phyloP scores from a whole-genome alignment of 2,888 invertebrate genomes.

The Pharmacophagus antenor region DNA sequence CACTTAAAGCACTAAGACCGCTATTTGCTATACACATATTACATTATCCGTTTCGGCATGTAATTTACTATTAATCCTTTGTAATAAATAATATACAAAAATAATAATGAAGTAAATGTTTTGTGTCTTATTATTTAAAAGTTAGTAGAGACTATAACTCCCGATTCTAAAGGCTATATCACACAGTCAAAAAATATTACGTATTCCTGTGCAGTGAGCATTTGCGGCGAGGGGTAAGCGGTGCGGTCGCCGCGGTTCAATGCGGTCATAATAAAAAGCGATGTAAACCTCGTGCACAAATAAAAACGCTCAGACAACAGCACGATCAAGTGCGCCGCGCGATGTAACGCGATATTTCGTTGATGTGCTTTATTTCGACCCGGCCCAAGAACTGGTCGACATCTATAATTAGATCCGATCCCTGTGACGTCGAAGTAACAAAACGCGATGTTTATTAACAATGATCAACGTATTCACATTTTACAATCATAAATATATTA shows the following conservation, averaged over 20 bases:
- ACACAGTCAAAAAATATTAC: constrained; percentile 8
- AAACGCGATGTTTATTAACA: constrained; percentile 37
- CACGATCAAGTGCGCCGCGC: constrained; percentile 75
- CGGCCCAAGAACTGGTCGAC: constrained; percentile 42
- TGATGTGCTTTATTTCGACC: constrained; percentile 58
- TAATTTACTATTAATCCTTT: too few relatives aligned
- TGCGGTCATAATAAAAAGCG: constrained; percentile 58
- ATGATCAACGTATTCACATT: too few relatives aligned
- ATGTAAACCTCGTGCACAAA: constrained; percentile 53
- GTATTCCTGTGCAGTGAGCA: constrained; percentile 20
- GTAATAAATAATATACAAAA: too few relatives aligned
- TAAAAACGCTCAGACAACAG: constrained; percentile 67
- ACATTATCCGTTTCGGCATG: too few relatives aligned
- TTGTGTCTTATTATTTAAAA: too few relatives aligned
- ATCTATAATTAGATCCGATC: constrained; percentile 61
- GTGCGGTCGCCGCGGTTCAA: constrained; percentile 66
- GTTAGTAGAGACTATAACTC: too few relatives aligned
- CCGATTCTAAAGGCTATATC: constrained; percentile 2
- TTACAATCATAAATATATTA: too few relatives aligned
- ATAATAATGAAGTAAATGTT: too few relatives aligned
- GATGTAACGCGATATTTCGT: constrained; percentile 73
- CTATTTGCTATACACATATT: too few relatives aligned
- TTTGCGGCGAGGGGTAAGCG: constrained; percentile 61
- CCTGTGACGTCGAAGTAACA: constrained; percentile 42
- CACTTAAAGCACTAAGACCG: too few relatives aligned